A percentile compares a stretch with the other conserved stretches of the same genome.
Conservation (phyloP, 2,113 vertebrate species). For the Dinomys branickii region DNA sequence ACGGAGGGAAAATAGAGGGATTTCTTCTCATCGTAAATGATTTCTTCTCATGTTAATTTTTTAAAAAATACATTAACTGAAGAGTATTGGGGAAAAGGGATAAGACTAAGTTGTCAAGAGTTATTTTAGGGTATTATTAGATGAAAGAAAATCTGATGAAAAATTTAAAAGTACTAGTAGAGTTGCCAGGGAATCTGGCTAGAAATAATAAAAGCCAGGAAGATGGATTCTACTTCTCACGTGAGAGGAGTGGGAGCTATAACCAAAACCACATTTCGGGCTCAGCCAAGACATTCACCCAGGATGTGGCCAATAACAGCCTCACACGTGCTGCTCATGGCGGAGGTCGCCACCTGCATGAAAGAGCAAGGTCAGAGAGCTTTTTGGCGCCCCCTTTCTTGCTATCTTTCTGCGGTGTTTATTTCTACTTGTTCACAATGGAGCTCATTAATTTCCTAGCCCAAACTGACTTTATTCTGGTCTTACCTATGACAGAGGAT, state of each 20-base stretch:
- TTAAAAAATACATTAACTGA: conserved; percentile 8
- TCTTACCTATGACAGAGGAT: background rate
- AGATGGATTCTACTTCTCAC: background rate
- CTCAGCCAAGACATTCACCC: background rate
- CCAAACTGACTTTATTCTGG: background rate
- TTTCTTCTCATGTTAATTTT: background rate
- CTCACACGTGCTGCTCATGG: accelerated
- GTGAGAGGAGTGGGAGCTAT: background rate
- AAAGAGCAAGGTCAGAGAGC: background rate
- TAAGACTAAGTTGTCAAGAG: background rate
- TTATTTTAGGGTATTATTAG: background rate
- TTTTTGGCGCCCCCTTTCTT: background rate
- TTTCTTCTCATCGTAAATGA: conserved; percentile 18
- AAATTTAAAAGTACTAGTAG: background rate
- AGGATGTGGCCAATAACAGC: background rate
- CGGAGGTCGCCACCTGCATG: background rate
- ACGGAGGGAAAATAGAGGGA: background rate
- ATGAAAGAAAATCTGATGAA: background rate
- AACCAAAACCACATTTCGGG: background rate
- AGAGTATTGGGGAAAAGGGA: background rate
- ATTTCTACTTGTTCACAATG: background rate
- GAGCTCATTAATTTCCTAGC: background rate
- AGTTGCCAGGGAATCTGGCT: background rate
- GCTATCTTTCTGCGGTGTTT: background rate
- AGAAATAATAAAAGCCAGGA: background rate